Conservation (phyloP, 1,140 invertebrate genomes). For the Mya arenaria region DNA sequence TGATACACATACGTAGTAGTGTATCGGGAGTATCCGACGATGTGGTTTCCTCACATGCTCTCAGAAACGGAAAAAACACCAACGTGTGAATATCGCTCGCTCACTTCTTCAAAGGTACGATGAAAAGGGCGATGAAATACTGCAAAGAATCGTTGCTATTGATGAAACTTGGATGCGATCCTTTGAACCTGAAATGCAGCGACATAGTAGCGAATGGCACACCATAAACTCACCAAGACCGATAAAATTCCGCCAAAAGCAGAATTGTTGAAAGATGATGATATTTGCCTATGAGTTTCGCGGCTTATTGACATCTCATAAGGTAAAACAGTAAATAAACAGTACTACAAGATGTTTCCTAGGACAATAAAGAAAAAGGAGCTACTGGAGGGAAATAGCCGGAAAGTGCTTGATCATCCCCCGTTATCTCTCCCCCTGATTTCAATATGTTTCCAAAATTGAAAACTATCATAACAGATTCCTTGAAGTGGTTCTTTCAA, state of each 20-base stretch:
- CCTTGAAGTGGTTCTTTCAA: too few relatives aligned
- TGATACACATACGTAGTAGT: too few relatives aligned
- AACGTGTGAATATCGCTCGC: constrained; percentile 21
- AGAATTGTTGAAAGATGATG: not conserved
- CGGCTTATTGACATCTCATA: constrained; percentile 3
- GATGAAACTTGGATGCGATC: constrained; percentile 21
- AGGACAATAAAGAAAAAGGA: too few relatives aligned
- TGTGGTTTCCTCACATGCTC: constrained; percentile 8
- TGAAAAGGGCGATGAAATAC: constrained; percentile 4
- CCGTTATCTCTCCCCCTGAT: too few relatives aligned
- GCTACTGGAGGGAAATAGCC: too few relatives aligned
- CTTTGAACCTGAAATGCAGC: constrained; percentile 21
- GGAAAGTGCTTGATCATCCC: too few relatives aligned
- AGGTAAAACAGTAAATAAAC: too few relatives aligned
- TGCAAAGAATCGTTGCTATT: constrained; percentile 19
- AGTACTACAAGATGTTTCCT: too few relatives aligned
- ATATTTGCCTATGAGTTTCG: constrained; percentile 11
- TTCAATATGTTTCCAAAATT: too few relatives aligned
- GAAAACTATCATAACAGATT: too few relatives aligned
- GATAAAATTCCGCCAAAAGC: constrained; percentile 4
- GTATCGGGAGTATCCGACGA: too few relatives aligned
- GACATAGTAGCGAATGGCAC: constrained; percentile 21
- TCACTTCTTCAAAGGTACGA: constrained; percentile 3
- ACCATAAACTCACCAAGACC: too few relatives aligned
- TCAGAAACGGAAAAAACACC: constrained; percentile 13